Conservation (phyloP, 2,113 vertebrate genomes). For the Sander lucioperca region DNA sequence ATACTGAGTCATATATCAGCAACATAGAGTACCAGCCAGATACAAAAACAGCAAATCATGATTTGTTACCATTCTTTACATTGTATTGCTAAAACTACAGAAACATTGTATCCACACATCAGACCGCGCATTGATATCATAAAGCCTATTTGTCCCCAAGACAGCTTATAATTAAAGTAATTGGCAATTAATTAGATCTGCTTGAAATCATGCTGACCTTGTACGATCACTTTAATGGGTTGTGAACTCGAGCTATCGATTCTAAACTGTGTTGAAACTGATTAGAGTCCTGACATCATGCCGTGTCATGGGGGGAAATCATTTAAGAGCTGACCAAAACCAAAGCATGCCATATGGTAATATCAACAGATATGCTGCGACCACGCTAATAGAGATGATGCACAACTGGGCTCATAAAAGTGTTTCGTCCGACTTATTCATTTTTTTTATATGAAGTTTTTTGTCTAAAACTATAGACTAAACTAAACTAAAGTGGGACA, state of each 20-base stretch:
- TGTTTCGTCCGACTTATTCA: not conserved
- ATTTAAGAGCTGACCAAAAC: slow-evolving; percentile 2
- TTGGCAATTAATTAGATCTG: slow-evolving; percentile 78
- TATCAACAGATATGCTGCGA: not conserved
- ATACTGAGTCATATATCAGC: slow-evolving; percentile 56
- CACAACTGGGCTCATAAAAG: not conserved
- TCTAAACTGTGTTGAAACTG: slow-evolving; percentile 62
- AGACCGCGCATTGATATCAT: not conserved
- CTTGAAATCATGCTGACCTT: slow-evolving; percentile 75
- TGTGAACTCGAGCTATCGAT: slow-evolving; percentile 73
- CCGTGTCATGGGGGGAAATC: not conserved
- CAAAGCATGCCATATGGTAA: not conserved
- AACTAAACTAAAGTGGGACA: not conserved
- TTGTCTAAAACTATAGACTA: not conserved
- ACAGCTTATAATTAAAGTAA: slow-evolving; percentile 70
- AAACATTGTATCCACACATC: not conserved
- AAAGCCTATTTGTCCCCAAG: slow-evolving; percentile 7
- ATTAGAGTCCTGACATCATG: slow-evolving; percentile 67
- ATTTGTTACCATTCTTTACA: slow-evolving; percentile 4
- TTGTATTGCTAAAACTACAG: not conserved
- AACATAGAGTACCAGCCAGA: slow-evolving; percentile 1
- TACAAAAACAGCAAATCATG: not conserved
- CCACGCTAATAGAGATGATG: too few relatives aligned
- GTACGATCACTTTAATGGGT: slow-evolving; percentile 82
- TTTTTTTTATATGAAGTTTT: not conserved